Evolutionary conservation across 1,140 invertebrate species (phyloP).

Genomic region (Macrostomum lignano): DNA sequence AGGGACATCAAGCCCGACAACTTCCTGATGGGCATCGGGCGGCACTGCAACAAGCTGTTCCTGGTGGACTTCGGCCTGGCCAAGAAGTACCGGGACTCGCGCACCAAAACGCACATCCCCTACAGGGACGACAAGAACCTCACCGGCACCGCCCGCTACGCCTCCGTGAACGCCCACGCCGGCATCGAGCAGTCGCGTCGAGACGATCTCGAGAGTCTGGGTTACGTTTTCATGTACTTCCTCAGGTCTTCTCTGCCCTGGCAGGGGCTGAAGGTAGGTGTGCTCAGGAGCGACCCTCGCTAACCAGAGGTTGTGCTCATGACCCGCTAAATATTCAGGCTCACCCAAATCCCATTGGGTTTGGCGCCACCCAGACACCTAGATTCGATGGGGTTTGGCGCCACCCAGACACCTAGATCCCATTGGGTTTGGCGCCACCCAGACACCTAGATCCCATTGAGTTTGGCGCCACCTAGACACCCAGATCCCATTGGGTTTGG

Average conservation of each 20-base stretch:
- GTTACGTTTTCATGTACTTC: constrained; percentile 99
- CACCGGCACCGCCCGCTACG: constrained; percentile 10
- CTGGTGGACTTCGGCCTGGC: constrained; percentile 7
- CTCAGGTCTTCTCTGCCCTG: constrained; percentile 85
- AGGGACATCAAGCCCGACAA: constrained; percentile 11
- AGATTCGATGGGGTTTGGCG: no score
- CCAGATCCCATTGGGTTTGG: no score
- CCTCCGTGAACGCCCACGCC: constrained; percentile 35
- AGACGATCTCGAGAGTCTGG: constrained; percentile 91
- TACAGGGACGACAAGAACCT: constrained; percentile 9
- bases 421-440: no score
- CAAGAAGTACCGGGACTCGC: constrained; percentile 8
- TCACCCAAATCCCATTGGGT: no score
- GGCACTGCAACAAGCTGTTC: constrained; percentile 6
- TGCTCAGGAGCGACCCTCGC: no score
- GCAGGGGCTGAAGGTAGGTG: constrained; percentile 75
- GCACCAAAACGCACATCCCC: constrained; percentile 8
- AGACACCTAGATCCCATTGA: no score
- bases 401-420: no score
- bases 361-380: no score
- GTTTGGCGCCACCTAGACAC: no score
- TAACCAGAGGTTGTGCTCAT: no score
- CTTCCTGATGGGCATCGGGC: constrained; percentile 8
- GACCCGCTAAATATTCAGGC: no score
- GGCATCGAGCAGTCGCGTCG: constrained; percentile 88